Evolutionary conservation across 1,140 invertebrate species (phyloP), one percentile per base, ranked within the genome.

Genomic region (Anastrepha ludens): DNA sequence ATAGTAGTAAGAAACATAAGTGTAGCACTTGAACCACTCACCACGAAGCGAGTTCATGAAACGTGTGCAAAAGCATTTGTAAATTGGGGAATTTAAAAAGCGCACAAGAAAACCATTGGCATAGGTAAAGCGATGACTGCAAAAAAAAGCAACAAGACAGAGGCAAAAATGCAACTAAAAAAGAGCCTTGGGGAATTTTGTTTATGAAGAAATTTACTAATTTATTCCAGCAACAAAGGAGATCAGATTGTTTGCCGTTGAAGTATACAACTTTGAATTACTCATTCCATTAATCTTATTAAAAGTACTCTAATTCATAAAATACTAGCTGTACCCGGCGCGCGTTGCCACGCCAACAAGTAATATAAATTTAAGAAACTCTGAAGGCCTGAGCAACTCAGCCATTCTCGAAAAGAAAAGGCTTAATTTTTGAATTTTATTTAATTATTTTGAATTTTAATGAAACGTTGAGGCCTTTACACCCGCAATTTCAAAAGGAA

Each of bases 31-130:
- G 44, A 81, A 58, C 11, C 74, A 55, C 2, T 81, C 74, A 2
- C 74, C 74, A 41, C 44, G 47, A 4, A 81, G 74, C 47, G 74
- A 81, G 44, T 81, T 81, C 55, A 47, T 55, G n/a, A 81, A 81
- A 9, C 47, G 74, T 15, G 74, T 81, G 47, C 58, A 81, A 29
- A 81, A 81, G 74, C 74, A n/a, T 55, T 81, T 81, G 20, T 47
- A 81, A 50, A n/a, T 81, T 7, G 20, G 74, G 29, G 74, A 81
- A 81, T 55, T 81, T 13, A 81, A 81, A 55, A 81, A 58, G 74
- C 47, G 47, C 2, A 55, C 74, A 81, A 81, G 17, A 11, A 81
- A 81, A 58, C 74, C 74, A 50, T 78, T 78, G 74, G 44, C 15
- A n/a, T 47, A 81, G 3, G n/a, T 81, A 13, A 81, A 81, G 11